Evolutionary conservation across 2,113 vertebrate species (phyloP).

Genomic region (Petromus typicus): DNA sequence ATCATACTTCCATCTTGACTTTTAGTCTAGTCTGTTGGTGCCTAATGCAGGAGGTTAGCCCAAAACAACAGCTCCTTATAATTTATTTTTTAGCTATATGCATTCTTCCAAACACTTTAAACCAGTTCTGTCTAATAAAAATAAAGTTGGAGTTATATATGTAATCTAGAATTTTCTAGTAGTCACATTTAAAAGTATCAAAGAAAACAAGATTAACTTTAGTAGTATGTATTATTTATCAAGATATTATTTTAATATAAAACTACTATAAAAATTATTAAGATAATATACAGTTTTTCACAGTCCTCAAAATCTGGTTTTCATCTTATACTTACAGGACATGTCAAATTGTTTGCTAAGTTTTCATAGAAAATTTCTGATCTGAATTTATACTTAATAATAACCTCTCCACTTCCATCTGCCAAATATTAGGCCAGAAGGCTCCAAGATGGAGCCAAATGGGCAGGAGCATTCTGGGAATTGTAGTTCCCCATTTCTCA

Average conservation of each 20-base stretch:
- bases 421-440: background rate
- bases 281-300: background rate
- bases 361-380: conserved; percentile 27
- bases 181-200: background rate
- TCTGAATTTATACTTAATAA: conserved; percentile 21
- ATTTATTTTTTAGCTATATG: background rate
- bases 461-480: conserved; percentile 28
- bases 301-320: conserved; percentile 5
- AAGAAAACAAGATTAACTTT: conserved; percentile 21
- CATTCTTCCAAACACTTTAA: background rate
- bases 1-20: background rate
- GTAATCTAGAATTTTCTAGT: conserved; percentile 14
- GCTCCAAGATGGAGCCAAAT: background rate
- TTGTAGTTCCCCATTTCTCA: background rate
- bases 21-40: background rate
- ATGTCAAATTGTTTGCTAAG: background rate
- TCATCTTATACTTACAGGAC: background rate
- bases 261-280: background rate
- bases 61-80: background rate
- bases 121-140: background rate
- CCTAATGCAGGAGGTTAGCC: background rate
- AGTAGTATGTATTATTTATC: conserved; percentile 44
- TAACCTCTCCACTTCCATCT: background rate
- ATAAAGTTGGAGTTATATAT: background rate
- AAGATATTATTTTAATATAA: background rate